phyloP scores from a whole-genome alignment of 2,113 vertebrate species.

The Pantherophis guttatus region DNA sequence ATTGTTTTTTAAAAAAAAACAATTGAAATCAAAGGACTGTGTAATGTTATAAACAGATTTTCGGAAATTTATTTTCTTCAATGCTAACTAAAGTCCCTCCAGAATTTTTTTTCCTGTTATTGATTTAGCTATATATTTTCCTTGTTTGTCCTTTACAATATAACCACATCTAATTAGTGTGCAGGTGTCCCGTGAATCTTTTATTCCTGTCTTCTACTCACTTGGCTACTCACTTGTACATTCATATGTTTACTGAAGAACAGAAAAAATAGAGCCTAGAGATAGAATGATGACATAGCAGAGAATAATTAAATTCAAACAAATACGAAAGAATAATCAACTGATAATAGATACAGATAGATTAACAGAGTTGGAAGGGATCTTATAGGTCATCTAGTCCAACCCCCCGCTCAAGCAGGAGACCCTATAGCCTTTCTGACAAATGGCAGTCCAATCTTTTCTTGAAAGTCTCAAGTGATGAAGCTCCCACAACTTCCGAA shows the following conservation, averaged over 20 bases:
- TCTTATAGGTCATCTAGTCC: no score
- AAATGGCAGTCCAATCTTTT: no score
- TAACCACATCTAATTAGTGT: no score
- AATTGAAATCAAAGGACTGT: not conserved
- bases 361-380: no score
- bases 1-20: not conserved
- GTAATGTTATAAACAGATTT: not conserved
- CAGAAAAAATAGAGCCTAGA: not conserved
- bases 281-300: not conserved
- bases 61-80: not conserved
- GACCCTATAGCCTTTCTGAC: no score
- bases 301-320: not conserved
- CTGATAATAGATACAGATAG: not conserved
- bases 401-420: no score
- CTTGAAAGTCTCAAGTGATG: no score
- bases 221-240: no score
- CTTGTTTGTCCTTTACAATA: not conserved
- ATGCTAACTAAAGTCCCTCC: not conserved
- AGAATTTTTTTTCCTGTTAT: not conserved
- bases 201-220: not conserved
- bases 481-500: no score
- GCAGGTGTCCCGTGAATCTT: not conserved
- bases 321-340: not conserved
- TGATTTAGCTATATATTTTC: not conserved
- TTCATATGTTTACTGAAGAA: not conserved